Percentiles rank a stretch among this genome's conserved stretches.
These are phyloP conservation scores for Carcharodon carcharias DNA, from an alignment of 2,797 vertebrate genomes.

Conservation along the genomic window DNA sequence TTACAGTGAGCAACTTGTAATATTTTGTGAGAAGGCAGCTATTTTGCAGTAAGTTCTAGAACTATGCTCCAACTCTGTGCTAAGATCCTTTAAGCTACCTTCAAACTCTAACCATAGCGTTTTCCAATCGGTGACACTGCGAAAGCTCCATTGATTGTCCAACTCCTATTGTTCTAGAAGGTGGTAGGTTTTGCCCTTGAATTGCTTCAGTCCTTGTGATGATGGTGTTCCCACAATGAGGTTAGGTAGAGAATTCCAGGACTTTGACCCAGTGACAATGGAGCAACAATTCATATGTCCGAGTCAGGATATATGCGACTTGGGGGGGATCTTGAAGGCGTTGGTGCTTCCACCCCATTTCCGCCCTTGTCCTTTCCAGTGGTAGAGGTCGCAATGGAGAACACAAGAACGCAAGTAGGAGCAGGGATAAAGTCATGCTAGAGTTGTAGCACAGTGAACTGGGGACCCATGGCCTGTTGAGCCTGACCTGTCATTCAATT, in stretches of 20 bases:
- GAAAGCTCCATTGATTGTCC: background rate
- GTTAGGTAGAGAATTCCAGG: background rate
- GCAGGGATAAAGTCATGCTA: too few relatives aligned
- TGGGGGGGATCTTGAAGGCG: background rate
- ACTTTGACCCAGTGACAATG: background rate
- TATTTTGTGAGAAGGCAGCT: background rate
- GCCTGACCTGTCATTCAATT: too few relatives aligned
- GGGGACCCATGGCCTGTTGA: too few relatives aligned
- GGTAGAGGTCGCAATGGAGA: too few relatives aligned
- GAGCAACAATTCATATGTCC: background rate
- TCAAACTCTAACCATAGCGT: background rate
- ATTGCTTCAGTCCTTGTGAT: background rate
- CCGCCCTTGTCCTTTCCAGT: background rate
- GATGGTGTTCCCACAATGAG: background rate
- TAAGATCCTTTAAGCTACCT: background rate
- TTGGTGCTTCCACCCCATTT: background rate
- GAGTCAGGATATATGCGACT: background rate
- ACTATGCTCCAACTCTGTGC: background rate
- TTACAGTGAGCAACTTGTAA: background rate
- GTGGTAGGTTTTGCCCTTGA: background rate
- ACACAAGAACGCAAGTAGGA: too few relatives aligned
- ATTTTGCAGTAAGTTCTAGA: background rate
- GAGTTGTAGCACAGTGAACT: too few relatives aligned
- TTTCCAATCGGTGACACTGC: background rate
- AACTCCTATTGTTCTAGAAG: background rate